These are phyloP conservation scores for Poeciliopsis occidentalis DNA, from an alignment of 2,113 vertebrate genomes.

Conservation along the genomic window DNA sequence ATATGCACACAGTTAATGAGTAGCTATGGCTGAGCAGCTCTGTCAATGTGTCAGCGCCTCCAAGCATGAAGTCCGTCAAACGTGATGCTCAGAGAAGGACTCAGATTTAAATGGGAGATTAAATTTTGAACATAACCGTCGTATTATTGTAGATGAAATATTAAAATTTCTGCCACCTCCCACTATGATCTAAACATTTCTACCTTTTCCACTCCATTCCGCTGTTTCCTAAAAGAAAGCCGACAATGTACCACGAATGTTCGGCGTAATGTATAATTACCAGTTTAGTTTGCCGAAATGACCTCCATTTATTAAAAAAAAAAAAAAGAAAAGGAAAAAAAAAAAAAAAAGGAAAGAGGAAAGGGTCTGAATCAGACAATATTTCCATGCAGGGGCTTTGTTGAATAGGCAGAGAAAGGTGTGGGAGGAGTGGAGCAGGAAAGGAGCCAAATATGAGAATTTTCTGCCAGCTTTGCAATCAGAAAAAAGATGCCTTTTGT, in stretches of 20 bases:
- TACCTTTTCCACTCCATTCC: background rate
- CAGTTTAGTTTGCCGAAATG: too few species aligned
- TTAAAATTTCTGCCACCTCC: background rate
- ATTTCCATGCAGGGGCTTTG: background rate
- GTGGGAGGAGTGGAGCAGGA: background rate
- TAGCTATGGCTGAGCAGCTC: constrained; percentile 38
- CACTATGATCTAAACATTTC: background rate
- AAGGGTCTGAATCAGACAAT: background rate
- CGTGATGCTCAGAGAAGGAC: background rate
- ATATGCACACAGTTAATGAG: constrained; percentile 54
- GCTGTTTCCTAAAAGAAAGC: background rate
- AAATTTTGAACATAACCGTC: too few species aligned
- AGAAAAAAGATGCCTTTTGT: background rate
- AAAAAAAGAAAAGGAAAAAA: background rate
- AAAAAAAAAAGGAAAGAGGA: background rate
- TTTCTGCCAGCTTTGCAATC: constrained; percentile 7
- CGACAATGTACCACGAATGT: too few species aligned
- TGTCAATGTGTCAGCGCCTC: constrained; percentile 53
- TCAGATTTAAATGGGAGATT: too few species aligned
- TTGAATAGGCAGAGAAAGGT: background rate
- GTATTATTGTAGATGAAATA: background rate
- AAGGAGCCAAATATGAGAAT: constrained; percentile 1
- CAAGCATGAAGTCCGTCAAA: constrained; percentile 37
- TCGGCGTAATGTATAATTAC: too few species aligned
- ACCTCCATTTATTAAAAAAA: background rate